Evolutionary conservation across 2,888 invertebrate species (phyloP).

Genomic region (Diabrotica balteata): DNA sequence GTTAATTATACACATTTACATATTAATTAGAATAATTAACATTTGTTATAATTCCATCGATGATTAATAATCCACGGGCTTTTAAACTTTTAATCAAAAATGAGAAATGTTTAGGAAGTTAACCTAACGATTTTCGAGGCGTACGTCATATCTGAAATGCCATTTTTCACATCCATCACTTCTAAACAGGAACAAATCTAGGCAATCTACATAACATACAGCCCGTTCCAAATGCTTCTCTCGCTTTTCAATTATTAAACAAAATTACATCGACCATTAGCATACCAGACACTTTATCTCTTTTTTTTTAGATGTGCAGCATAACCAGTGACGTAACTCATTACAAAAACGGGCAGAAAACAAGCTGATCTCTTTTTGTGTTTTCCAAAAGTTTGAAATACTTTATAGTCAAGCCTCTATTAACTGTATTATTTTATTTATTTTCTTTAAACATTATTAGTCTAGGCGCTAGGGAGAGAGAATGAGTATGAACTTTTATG

Average conservation of each 20-base stretch:
- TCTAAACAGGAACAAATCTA: background rate
- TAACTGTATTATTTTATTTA: no score
- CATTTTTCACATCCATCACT: slow-evolving; percentile 1
- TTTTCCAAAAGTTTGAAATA: no score
- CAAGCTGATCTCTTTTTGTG: background rate
- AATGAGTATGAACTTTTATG: no score
- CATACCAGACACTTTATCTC: slow-evolving; percentile 6
- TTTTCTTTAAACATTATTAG: no score
- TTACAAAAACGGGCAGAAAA: background rate
- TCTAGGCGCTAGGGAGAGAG: no score
- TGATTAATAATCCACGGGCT: no score
- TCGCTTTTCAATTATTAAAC: slow-evolving; percentile 12
- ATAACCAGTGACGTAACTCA: background rate
- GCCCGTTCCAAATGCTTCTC: background rate
- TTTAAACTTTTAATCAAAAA: background rate
- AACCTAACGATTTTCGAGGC: background rate
- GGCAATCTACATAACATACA: background rate
- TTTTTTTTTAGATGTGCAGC: background rate
- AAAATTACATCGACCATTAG: slow-evolving; percentile 13
- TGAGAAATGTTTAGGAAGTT: background rate
- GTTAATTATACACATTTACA: no score
- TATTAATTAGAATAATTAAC: no score
- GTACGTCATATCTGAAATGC: background rate
- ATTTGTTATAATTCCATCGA: no score
- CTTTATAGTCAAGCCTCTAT: no score